phyloP scores from a whole-genome alignment of 2,113 vertebrate genomes.

The Petaurus breviceps region DNA sequence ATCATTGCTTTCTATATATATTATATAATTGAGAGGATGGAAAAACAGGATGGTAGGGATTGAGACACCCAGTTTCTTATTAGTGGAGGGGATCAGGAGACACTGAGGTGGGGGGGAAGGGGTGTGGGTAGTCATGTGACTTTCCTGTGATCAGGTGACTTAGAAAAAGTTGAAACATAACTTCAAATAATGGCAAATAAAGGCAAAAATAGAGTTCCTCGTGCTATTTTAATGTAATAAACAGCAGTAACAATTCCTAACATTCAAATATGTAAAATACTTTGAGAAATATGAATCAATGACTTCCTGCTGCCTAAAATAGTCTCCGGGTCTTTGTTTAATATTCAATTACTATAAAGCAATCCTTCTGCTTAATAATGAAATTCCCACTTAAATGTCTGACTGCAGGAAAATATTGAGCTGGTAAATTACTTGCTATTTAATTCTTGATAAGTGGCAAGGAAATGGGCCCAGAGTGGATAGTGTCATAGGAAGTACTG shows the following conservation, averaged over 20 bases:
- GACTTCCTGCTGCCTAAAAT: neutral
- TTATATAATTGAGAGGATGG: neutral
- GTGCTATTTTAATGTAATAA: neutral
- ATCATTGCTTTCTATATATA: neutral
- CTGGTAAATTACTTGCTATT: neutral
- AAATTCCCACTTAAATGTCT: neutral
- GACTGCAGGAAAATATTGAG: neutral
- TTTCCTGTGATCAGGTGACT: neutral
- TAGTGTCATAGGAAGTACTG: neutral
- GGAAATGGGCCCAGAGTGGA: neutral
- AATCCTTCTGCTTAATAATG: neutral
- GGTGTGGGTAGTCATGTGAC: neutral
- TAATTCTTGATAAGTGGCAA: neutral
- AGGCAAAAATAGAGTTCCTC: neutral
- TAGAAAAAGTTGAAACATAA: neutral
- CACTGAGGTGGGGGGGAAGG: neutral
- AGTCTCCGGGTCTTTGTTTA: neutral
- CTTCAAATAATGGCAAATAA: neutral
- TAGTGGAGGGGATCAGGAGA: neutral
- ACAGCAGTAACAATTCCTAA: neutral
- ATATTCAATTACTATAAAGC: neutral
- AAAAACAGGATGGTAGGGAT: neutral
- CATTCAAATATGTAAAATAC: neutral
- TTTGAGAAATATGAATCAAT: neutral
- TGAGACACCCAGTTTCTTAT: neutral